These are phyloP conservation scores for Thermophis baileyi DNA, from an alignment of 2,113 vertebrate species.

Conservation along the genomic window DNA sequence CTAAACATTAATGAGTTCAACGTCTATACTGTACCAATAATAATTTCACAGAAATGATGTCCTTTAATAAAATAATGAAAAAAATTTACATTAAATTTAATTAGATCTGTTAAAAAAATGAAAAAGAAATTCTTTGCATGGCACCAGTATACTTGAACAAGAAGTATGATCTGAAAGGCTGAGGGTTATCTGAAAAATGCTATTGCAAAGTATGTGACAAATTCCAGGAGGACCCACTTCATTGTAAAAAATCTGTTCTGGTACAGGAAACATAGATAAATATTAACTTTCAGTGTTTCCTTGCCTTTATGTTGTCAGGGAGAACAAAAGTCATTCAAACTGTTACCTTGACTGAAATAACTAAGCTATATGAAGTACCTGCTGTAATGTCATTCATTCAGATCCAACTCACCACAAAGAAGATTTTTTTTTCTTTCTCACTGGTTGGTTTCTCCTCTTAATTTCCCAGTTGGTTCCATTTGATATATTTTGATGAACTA, in stretches of 20 bases:
- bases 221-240: not conserved
- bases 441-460: not conserved
- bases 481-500: not conserved
- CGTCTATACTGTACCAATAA: not conserved
- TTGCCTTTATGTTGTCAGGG: not conserved
- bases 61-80: not conserved
- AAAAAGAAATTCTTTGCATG: not conserved
- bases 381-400: slow-evolving; percentile 11
- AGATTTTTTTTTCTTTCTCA: not conserved
- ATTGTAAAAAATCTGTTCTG: not conserved
- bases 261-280: not conserved
- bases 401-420: not conserved
- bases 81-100: not conserved
- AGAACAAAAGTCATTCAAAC: slow-evolving; percentile 22
- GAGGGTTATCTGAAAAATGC: not conserved
- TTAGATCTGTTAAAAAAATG: not conserved
- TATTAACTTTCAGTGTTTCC: slow-evolving; percentile 1
- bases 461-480: slow-evolving; percentile 5
- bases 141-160: not conserved
- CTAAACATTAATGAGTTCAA: not conserved
- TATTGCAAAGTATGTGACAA: not conserved
- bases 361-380: not conserved
- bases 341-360: slow-evolving; percentile 14
- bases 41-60: not conserved
- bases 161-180: not conserved